Base-by-base conservation (phyloP, 1,140 invertebrate genomes). In the Drosophila orosa region DNA sequence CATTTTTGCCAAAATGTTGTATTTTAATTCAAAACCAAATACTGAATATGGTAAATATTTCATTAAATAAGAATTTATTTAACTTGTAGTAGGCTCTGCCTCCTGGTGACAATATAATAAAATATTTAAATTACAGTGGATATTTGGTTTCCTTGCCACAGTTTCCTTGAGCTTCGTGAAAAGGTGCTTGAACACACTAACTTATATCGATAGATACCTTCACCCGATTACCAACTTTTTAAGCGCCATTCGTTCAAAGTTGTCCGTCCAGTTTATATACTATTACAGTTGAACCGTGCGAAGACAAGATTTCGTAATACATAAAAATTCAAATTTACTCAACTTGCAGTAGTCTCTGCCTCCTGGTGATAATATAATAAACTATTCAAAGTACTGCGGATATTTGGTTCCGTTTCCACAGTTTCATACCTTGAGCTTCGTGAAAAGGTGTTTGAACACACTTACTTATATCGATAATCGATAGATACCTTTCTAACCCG, bases 211-310 rank as follows among this genome's bases (percentile, higher is more conserved):
- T 39, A 39, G n/a, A n/a, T n/a, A n/a, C n/a, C n/a, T n/a, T n/a
- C n/a, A n/a, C n/a, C 35, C 35, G 35, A n/a, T 37, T 7, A 6
- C 15, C 15, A 37, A 6, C 35, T 6, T 7, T n/a, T 39, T 17
- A 17, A n/a, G 37, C 37, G n/a, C 5, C 29, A 54, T 35, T 54
- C 8, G 13, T 83, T 84, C 33, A 45, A 78, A 81, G 44, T 39
- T 52, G 17, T 9, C 13, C 22, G n/a, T n/a, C n/a, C n/a, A 67
- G 40, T 45, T 68, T 37, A 58, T 50, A 33, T 17, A 17, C 25
- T 27, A 3, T 27, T 27, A 27, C 27, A 29, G n/a, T 50, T 47
- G 7, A n/a, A 17, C n/a, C 0, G 19, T 19, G 8, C 17, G 31
- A 8, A 31, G 9, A 31, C 13, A 9, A n/a, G 7, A 37, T n/a